A percentile compares a stretch with the other conserved stretches of the same genome.
phyloP scores from a whole-genome alignment of 2,888 invertebrate genomes.

The Xestobium rufovillosum region DNA sequence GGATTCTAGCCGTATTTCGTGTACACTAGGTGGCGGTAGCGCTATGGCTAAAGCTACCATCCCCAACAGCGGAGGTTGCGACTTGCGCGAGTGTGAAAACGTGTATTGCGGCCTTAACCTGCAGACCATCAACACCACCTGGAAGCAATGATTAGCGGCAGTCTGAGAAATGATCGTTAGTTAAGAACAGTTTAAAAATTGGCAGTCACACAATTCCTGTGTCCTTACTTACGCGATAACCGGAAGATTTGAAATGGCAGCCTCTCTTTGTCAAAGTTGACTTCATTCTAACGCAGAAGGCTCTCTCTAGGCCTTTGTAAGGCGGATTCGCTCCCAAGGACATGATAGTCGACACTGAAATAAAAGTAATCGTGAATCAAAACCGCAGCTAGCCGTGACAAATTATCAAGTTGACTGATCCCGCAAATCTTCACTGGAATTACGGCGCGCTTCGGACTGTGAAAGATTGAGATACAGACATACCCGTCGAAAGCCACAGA shows the following conservation, averaged over 20 bases:
- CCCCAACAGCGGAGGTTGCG: constrained; percentile 79
- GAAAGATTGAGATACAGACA: no score
- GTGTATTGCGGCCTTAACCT: constrained; percentile 89
- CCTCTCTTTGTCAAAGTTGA: constrained; percentile 95
- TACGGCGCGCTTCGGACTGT: no score
- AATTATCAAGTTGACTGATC: no score
- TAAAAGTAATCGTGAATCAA: constrained; percentile 27
- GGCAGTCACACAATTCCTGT: neutral
- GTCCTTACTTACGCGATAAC: constrained; percentile 73
- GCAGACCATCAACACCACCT: constrained; percentile 91
- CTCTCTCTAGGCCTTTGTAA: constrained; percentile 82
- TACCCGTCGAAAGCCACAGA: no score
- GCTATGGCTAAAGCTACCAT: constrained; percentile 95
- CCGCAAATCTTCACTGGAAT: no score
- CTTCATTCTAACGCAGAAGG: constrained; percentile 95
- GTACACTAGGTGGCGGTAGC: constrained; percentile 92
- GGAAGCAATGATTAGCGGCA: constrained; percentile 32
- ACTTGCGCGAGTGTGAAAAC: constrained; percentile 83
- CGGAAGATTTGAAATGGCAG: constrained; percentile 93
- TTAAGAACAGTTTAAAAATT: no score
- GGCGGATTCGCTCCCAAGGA: constrained; percentile 54
- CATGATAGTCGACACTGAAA: constrained; percentile 78
- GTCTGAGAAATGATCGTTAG: neutral
- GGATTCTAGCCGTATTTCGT: constrained; percentile 90
- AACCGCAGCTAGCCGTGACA: no score